Evolutionary conservation across 2,888 invertebrate species (phyloP).

Genomic region (Orchestes rusci): DNA sequence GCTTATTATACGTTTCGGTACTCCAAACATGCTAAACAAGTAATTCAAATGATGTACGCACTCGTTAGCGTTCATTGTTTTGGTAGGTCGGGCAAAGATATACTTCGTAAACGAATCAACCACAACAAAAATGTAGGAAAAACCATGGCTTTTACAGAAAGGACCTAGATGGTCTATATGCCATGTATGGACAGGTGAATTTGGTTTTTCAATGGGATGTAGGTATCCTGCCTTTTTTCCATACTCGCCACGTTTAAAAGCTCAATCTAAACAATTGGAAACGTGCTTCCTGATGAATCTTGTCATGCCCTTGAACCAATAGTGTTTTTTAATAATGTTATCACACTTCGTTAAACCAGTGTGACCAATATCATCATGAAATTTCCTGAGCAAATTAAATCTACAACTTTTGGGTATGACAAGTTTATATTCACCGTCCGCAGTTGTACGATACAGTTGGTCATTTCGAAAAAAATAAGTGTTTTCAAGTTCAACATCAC

Average conservation of each 20-base stretch:
- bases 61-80: conserved; percentile 6
- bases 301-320: background rate
- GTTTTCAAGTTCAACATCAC: no score
- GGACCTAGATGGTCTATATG: conserved; percentile 1
- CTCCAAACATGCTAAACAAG: conserved; percentile 21
- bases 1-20: no score
- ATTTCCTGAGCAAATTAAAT: background rate
- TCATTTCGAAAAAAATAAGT: conserved; percentile 2
- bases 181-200: background rate
- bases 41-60: conserved; percentile 11
- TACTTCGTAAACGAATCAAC: conserved; percentile 20
- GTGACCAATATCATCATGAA: conserved; percentile 1
- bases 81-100: conserved; percentile 10
- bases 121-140: conserved; percentile 17
- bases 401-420: conserved; percentile 1
- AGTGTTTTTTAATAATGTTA: background rate
- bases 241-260: background rate
- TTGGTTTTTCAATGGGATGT: background rate
- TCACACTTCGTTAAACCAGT: background rate
- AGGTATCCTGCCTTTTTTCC: conserved; percentile 1
- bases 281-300: background rate
- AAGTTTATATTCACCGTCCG: conserved; percentile 7
- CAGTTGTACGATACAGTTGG: conserved; percentile 4
- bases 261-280: background rate
- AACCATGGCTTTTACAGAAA: conserved; percentile 10